Base-by-base conservation (phyloP, 2,888 invertebrate species). In the Panzeria rudis region DNA sequence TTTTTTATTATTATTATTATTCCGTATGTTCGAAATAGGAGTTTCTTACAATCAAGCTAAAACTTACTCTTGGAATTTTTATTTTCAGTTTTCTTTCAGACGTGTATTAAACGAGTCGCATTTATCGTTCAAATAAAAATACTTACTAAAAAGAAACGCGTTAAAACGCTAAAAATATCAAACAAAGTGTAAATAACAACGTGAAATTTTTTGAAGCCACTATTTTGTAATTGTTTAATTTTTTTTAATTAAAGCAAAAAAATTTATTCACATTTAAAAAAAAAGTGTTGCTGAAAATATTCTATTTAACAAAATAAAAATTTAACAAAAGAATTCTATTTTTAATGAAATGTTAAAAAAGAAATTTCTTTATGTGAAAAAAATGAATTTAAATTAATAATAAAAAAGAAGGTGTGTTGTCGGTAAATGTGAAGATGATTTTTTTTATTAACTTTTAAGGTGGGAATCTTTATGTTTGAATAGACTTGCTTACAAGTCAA, bases 21-120 rank as follows among this genome's bases (percentile, higher is more conserved):
- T 64, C 20, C 44, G 32, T 66, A 35, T 61, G 23, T 69, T 61
- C 41, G 38, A 54, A 69, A 69, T 71, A 82, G 56, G 73, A 79
- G 72, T 79, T 79, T 62, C 68, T 68, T 68, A 56, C 68, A 84
- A 79, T 79, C 79, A 71, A 73, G 47, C 76, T 77, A 41, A 77
- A 76, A 77, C 66, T 62, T 50, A 50, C 83, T 80, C 83, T 86
- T 87, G 86, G 88, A 88, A 86, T 87, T 86, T 87, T 77, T 83
- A 77, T 81, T 86, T 82, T 87, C 83, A 88, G 88, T 88, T 87
- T 87, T 86, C 87, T 87, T 86, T 62, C 72, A 83, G 84, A 73
- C 87, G 88, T 86, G 73, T 83, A 61, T 81, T 78, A 84, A 83
- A 20, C 62, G 84, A 86, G 88, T 86, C 86, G 87, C 79, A 69